phyloP scores from a whole-genome alignment of 2,113 vertebrate species.

The Zosterops pallidus region DNA sequence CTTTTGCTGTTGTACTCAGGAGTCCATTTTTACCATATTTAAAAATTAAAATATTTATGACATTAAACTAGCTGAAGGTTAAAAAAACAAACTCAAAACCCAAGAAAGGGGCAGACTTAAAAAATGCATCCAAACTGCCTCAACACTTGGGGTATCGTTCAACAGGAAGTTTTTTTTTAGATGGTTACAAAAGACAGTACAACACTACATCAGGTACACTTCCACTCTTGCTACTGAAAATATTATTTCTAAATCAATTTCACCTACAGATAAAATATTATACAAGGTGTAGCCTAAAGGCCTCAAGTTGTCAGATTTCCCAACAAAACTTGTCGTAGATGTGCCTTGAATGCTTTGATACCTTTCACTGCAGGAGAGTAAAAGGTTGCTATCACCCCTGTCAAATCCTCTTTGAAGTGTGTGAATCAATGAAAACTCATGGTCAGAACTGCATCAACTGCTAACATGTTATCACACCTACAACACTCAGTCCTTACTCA shows the following conservation, averaged over 20 bases:
- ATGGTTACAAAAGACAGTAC: background rate
- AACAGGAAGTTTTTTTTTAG: rapidly evolving
- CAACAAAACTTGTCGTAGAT: background rate
- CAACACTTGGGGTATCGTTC: rapidly evolving
- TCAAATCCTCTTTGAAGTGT: background rate
- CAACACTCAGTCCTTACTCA: background rate
- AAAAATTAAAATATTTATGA: background rate
- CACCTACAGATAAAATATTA: background rate
- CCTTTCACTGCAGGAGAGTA: background rate
- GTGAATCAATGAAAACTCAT: background rate
- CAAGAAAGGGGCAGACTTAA: background rate
- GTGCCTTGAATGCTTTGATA: background rate
- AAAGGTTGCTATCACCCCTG: background rate
- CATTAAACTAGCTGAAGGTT: background rate
- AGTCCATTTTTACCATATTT: background rate
- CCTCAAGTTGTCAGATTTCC: background rate
- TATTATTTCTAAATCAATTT: background rate
- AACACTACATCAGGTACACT: background rate
- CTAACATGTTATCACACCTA: background rate
- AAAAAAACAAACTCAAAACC: background rate
- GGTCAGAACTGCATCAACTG: background rate
- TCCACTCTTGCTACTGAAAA: background rate
- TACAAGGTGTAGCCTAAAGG: background rate
- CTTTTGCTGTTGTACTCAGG: background rate
- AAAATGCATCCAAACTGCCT: background rate